phyloP scores from a whole-genome alignment of 2,888 invertebrate species.

The Troides aeacus region DNA sequence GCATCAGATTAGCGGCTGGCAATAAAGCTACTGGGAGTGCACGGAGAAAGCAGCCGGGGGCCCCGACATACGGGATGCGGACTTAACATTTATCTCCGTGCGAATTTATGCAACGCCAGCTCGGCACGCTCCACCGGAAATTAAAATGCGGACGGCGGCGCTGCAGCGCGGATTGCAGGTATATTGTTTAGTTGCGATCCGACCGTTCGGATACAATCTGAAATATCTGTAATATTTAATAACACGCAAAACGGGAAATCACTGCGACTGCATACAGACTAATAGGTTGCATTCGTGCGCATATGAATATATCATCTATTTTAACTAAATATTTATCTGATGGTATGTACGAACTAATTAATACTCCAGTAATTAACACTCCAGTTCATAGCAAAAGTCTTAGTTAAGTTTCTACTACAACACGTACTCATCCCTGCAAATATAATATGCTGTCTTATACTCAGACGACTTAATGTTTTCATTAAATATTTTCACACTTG shows the following conservation, averaged over 20 bases:
- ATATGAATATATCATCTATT: too few relatives aligned
- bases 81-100: conserved; percentile 23
- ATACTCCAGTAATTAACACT: too few relatives aligned
- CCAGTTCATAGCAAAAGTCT: too few relatives aligned
- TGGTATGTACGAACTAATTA: too few relatives aligned
- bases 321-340: too few relatives aligned
- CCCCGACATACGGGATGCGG: conserved; percentile 8
- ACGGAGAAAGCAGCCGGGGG: conserved; percentile 18
- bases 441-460: too few relatives aligned
- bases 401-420: too few relatives aligned
- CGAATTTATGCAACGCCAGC: conserved; percentile 23
- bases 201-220: not conserved
- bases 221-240: conserved; percentile 3
- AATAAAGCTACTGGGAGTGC: conserved; percentile 23
- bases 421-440: too few relatives aligned
- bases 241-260: conserved; percentile 1
- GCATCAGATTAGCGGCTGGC: conserved; percentile 22
- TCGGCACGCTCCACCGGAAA: conserved; percentile 18
- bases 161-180: conserved; percentile 2
- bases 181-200: conserved; percentile 11
- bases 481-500: too few relatives aligned
- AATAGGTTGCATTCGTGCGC: too few relatives aligned
- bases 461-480: too few relatives aligned
- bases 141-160: conserved; percentile 23
- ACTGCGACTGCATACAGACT: too few relatives aligned